Evolutionary conservation across 2,113 vertebrate species (phyloP).

Genomic region (Xyliphius kryptos): DNA sequence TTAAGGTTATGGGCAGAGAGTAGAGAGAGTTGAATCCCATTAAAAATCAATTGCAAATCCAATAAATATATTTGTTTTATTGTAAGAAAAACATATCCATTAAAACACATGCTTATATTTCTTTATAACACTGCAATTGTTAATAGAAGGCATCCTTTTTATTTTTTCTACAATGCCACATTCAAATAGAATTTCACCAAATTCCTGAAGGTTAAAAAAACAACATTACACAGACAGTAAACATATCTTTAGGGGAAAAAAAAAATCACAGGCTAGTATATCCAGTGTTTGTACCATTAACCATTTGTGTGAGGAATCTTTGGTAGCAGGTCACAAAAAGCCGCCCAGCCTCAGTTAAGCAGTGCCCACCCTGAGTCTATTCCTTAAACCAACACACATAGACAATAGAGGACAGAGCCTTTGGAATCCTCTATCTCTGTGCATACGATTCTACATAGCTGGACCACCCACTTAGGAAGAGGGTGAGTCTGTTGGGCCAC

Average conservation of each 20-base stretch:
- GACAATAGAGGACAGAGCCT: slow-evolving; percentile 43
- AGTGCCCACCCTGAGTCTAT: slow-evolving; percentile 47
- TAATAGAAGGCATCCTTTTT: too few relatives aligned
- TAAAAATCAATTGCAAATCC: too few relatives aligned
- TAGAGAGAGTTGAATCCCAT: too few relatives aligned
- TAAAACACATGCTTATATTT: background rate
- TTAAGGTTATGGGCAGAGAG: too few relatives aligned
- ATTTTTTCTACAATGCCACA: too few relatives aligned
- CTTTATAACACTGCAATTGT: too few relatives aligned
- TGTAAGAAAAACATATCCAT: background rate
- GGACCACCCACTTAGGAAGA: slow-evolving; percentile 53
- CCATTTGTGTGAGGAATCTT: slow-evolving; percentile 25
- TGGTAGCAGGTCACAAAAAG: slow-evolving; percentile 39
- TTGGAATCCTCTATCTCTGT: slow-evolving; percentile 47
- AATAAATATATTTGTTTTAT: too few relatives aligned
- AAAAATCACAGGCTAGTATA: background rate
- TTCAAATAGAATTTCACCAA: too few relatives aligned
- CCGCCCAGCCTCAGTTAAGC: slow-evolving; percentile 33
- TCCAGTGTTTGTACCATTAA: slow-evolving; percentile 14
- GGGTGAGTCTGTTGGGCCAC: slow-evolving; percentile 41
- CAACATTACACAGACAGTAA: too few relatives aligned
- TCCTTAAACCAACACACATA: slow-evolving; percentile 51
- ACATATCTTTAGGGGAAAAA: too few relatives aligned
- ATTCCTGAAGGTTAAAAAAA: too few relatives aligned
- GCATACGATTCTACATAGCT: slow-evolving; percentile 16